Conservation (phyloP, 1,140 invertebrate genomes). For the Drosophila bifasciata region DNA sequence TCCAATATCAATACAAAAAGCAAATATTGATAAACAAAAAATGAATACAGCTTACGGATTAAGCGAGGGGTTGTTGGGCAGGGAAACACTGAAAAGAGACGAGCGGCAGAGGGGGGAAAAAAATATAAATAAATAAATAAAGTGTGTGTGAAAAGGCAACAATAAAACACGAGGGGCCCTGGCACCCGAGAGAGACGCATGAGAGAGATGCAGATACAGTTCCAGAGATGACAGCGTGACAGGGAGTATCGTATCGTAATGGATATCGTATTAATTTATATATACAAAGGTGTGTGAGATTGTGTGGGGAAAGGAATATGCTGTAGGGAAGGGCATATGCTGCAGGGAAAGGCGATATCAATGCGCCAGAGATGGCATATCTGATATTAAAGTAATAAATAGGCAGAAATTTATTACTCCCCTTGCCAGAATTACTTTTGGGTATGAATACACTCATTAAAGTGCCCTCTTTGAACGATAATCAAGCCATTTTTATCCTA, state of each 20-base stretch:
- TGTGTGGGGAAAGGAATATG: too few species aligned
- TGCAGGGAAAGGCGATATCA: background rate
- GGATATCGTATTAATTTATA: too few species aligned
- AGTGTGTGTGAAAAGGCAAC: conserved; percentile 66
- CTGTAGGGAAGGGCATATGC: too few species aligned
- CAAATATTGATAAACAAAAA: conserved; percentile 77
- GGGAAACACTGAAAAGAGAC: conserved; percentile 15
- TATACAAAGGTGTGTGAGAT: background rate
- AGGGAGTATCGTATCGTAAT: conserved; percentile 12
- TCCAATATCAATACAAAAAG: conserved; percentile 64
- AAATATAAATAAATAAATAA: conserved; percentile 59
- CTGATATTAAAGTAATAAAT: too few species aligned
- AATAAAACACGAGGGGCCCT: conserved; percentile 50
- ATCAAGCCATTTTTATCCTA: too few species aligned
- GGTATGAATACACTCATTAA: too few species aligned
- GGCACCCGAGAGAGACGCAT: background rate
- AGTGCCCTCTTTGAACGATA: too few species aligned
- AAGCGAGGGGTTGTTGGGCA: conserved; percentile 6
- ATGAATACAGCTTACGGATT: conserved; percentile 52
- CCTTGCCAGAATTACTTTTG: too few species aligned
- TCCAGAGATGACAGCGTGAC: conserved; percentile 38
- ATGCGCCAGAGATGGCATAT: conserved; percentile 1
- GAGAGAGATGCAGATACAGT: too few species aligned
- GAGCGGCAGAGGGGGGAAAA: conserved; percentile 36
- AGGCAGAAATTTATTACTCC: too few species aligned